These are phyloP conservation scores for Drosophila atripex DNA, from an alignment of 2,888 invertebrate species.

Conservation along the genomic window DNA sequence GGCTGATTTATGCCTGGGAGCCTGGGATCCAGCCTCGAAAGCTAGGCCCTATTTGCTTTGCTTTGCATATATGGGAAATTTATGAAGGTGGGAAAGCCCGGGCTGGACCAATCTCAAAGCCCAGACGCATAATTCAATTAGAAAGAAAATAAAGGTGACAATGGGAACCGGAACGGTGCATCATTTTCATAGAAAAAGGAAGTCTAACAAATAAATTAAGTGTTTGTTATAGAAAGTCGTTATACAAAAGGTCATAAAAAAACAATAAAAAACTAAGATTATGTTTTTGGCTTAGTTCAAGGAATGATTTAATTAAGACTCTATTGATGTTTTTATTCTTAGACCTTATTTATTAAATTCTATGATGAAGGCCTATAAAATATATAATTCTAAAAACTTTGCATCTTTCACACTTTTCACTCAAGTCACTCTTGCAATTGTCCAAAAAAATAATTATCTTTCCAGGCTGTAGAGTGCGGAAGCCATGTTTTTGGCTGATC, in stretches of 20 bases:
- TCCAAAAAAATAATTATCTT: not conserved
- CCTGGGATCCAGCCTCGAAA: constrained; percentile 18
- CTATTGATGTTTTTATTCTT: too few species aligned
- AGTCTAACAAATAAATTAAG: not conserved
- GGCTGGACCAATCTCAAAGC: constrained; percentile 33
- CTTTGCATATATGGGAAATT: constrained; percentile 64
- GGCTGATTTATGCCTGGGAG: constrained; percentile 76
- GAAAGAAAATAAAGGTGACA: constrained; percentile 23
- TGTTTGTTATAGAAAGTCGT: too few species aligned
- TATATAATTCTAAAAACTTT: too few species aligned
- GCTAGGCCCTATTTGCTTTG: constrained; percentile 21
- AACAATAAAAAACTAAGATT: not conserved
- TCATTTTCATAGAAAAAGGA: not conserved
- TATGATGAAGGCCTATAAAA: too few species aligned
- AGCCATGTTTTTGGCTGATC: constrained; percentile 46
- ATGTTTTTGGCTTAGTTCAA: not conserved
- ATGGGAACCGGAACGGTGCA: constrained; percentile 44
- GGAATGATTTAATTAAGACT: not conserved
- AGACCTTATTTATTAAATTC: too few species aligned
- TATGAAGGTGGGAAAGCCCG: constrained; percentile 68
- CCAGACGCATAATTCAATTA: constrained; percentile 70
- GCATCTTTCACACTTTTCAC: too few species aligned
- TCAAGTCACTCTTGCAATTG: not conserved
- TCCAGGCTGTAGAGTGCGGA: constrained; percentile 50
- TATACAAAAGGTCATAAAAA: too few species aligned